Conservation (phyloP, 1,140 invertebrate genomes). For the Nautilus pompilius region DNA sequence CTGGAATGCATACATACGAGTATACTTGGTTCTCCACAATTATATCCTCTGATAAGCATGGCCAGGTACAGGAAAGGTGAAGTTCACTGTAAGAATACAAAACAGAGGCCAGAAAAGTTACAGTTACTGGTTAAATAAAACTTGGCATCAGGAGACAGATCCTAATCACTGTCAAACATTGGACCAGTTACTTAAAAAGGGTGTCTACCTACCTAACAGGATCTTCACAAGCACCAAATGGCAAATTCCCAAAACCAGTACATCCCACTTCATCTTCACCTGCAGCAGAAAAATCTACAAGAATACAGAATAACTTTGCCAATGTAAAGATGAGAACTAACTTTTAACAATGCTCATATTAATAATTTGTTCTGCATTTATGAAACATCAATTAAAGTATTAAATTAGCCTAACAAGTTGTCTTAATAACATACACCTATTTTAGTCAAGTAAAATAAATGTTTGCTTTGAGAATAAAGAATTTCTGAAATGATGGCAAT, state of each 20-base stretch:
- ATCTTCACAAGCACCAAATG: slow-evolving; percentile 81
- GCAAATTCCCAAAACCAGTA: slow-evolving; percentile 65
- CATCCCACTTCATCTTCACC: slow-evolving; percentile 63
- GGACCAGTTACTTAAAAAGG: neutral
- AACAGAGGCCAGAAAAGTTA: slow-evolving; percentile 3
- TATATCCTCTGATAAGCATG: slow-evolving; percentile 76
- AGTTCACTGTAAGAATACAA: slow-evolving; percentile 64
- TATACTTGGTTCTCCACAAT: slow-evolving; percentile 84
- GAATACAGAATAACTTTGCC: neutral
- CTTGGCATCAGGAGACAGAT: neutral
- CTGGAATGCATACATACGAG: slow-evolving; percentile 48
- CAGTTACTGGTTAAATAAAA: neutral
- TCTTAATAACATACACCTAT: too few relatives aligned
- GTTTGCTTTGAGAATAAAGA: too few relatives aligned
- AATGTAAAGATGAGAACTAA: neutral
- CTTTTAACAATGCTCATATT: too few relatives aligned
- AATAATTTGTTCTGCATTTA: too few relatives aligned
- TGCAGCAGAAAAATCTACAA: slow-evolving; percentile 66
- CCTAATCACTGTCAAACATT: neutral
- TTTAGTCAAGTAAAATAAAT: too few relatives aligned
- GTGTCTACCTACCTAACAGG: slow-evolving; percentile 62
- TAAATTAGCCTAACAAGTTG: too few relatives aligned
- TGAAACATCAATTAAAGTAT: too few relatives aligned
- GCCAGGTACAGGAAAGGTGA: slow-evolving; percentile 82
- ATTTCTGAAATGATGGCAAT: too few relatives aligned